Percentiles rank a stretch among this genome's conserved stretches.
These are phyloP conservation scores for Aelia acuminata DNA, from an alignment of 2,888 invertebrate species.

Conservation along the genomic window DNA sequence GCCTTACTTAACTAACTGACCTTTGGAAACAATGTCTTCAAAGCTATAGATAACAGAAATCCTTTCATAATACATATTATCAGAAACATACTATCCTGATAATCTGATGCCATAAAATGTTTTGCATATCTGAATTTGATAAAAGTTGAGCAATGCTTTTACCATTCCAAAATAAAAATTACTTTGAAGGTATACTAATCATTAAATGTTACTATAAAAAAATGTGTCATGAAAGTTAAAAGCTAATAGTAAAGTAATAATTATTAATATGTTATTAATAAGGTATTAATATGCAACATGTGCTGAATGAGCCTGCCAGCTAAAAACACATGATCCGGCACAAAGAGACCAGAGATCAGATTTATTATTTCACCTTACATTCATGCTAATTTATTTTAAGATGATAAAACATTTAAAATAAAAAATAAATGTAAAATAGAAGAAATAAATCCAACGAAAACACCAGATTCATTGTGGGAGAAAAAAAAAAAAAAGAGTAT, in stretches of 20 bases:
- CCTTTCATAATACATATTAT: no score
- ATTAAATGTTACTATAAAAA: background rate
- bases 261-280: background rate
- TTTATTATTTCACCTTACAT: background rate
- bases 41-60: no score
- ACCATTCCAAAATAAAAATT: background rate
- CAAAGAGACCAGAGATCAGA: background rate
- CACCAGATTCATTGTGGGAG: background rate
- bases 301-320: background rate
- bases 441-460: background rate
- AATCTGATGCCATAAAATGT: no score
- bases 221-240: background rate
- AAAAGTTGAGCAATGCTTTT: no score
- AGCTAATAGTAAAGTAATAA: background rate
- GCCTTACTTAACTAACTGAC: no score
- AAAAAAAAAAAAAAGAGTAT: background rate
- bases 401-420: background rate
- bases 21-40: no score
- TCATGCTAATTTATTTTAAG: background rate
- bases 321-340: background rate
- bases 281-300: background rate
- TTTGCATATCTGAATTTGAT: no score
- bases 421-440: background rate
- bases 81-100: no score
- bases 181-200: background rate